Percentiles rank a stretch among this genome's conserved stretches.
Evolutionary conservation across 2,797 vertebrate species (phyloP).

Genomic region (Morus bassanus): DNA sequence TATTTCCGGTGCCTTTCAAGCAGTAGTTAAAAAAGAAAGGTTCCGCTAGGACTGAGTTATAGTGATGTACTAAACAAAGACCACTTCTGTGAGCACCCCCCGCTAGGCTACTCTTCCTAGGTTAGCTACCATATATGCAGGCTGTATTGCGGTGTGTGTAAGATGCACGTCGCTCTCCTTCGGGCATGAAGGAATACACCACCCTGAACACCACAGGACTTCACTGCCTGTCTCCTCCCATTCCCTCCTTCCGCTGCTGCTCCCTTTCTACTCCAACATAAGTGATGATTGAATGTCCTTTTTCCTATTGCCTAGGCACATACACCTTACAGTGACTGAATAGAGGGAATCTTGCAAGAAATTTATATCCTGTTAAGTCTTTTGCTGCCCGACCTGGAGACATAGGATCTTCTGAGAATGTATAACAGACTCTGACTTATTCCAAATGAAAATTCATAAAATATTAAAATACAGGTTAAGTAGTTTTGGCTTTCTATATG

Average conservation of each 20-base stretch:
- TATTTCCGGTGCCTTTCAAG: not conserved
- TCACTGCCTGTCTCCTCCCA: not conserved
- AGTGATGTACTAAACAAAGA: not conserved
- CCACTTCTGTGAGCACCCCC: not conserved
- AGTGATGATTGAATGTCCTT: not conserved
- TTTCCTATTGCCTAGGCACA: not conserved
- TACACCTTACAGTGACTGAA: not conserved
- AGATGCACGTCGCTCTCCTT: not conserved
- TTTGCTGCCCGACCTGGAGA: not conserved
- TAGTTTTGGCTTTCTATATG: not conserved
- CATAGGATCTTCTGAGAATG: not conserved
- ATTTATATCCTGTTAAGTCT: not conserved
- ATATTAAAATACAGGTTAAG: not conserved
- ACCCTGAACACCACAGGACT: not conserved
- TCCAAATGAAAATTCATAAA: not conserved
- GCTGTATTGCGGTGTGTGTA: not conserved
- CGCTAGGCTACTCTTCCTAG: not conserved
- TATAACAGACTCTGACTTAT: not conserved
- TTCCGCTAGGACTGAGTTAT: not conserved
- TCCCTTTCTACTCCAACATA: not conserved
- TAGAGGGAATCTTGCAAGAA: not conserved
- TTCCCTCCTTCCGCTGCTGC: not conserved
- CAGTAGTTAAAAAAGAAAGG: not conserved
- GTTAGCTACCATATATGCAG: rapidly evolving
- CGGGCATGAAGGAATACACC: not conserved